These are phyloP conservation scores for Heteronetta atricapilla DNA, from an alignment of 2,113 vertebrate species.

Conservation along the genomic window DNA sequence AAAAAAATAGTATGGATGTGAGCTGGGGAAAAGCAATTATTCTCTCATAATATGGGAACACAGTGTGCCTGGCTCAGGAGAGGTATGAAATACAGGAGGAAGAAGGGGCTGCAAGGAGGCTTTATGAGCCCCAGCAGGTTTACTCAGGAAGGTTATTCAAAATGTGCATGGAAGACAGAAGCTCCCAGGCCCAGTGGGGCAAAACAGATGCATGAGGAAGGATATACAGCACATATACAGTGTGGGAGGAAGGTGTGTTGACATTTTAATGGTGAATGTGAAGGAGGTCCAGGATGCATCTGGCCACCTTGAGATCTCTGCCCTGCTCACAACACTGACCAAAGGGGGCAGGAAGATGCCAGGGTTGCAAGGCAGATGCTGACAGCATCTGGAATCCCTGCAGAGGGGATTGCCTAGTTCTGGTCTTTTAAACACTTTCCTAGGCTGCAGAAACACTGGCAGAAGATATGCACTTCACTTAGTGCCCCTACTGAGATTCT, in stretches of 20 bases:
- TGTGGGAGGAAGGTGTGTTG: neutral
- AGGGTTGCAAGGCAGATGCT: neutral
- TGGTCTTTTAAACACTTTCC: neutral
- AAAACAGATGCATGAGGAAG: neutral
- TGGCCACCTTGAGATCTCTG: neutral
- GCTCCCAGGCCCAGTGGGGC: neutral
- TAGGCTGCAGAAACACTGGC: neutral
- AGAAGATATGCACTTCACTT: neutral
- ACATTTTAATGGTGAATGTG: neutral
- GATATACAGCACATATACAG: neutral
- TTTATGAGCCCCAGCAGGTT: conserved; percentile 21
- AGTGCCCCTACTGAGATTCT: neutral
- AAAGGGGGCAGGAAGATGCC: neutral
- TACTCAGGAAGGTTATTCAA: conserved; percentile 21
- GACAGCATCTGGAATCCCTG: neutral
- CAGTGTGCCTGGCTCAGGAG: conserved; percentile 38
- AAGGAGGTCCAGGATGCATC: neutral
- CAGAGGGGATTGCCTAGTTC: neutral
- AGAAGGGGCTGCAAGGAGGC: neutral
- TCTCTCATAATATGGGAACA: conserved; percentile 63
- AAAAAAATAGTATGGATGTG: conserved; percentile 39
- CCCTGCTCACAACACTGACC: neutral
- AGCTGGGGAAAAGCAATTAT: conserved; percentile 71
- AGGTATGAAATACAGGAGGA: conserved; percentile 42
- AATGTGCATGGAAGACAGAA: neutral